Base-by-base conservation (phyloP, 92 coral and sea anemone species). In the Palythoa caribaeorum region DNA sequence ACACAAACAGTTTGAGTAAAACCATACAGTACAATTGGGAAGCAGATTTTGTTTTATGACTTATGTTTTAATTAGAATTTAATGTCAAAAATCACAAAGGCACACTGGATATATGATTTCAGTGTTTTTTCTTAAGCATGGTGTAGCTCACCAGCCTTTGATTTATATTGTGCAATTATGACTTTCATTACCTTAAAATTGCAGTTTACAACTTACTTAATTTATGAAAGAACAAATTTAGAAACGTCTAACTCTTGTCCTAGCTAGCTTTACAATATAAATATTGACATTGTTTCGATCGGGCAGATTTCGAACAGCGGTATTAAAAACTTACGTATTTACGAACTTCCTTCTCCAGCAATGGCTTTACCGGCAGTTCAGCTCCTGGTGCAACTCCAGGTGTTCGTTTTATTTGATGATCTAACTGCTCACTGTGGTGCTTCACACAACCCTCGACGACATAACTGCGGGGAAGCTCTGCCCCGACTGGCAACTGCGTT, bases 341-440 rank as follows among this genome's bases (percentile, higher is more conserved):
- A 39, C 57, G 54, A 73, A 44, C 55, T 73, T 73, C 72, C 78
- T 77, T 57, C 83, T 77, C 83, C 83, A 53, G 83, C 11, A 77
- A 10, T 77, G 66, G 69, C 36, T 77, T 77, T 11, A 55, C 20
- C 19, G 68, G 83, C 65, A 77, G 68, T 55, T 77, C 83, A 51
- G 83, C 83, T 52, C 83, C 68, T 11, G 69, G 83, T 77, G 83
- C 83, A 51, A 54, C 83, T 52, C 83, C 83, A 52, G 69, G 69
- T 51, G 83, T 77, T 35, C 83, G 83, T 37, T 54, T 53, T 28
- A 77, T 77, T 21, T 20, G 6, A 21, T 77, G 66, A 10, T 6
- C 12, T 53, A 52, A 16, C 12, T 77, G 63, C 2, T 77, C 19
- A 55, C 66, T 77, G 66, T 77, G 83, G 59, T 77, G 83, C 68